Conservation (phyloP, 2,113 vertebrate genomes). For the Centropus bengalensis region DNA sequence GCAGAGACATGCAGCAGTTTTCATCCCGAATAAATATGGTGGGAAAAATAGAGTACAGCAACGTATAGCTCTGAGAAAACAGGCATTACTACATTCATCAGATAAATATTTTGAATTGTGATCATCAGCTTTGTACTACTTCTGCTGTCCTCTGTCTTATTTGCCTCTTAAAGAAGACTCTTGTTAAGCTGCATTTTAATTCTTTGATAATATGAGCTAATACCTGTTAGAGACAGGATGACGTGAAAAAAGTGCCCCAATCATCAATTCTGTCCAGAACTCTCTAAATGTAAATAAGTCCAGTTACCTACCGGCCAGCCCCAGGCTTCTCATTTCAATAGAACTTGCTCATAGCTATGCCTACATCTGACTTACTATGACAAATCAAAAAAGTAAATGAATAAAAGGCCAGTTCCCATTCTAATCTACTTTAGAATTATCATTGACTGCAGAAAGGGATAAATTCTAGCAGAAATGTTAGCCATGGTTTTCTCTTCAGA, state of each 20-base stretch:
- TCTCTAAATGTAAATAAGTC: neutral
- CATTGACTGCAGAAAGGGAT: neutral
- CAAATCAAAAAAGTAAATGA: neutral
- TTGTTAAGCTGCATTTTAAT: neutral
- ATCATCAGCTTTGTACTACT: neutral
- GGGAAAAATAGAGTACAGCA: neutral
- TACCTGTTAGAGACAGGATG: neutral
- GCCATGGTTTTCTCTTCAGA: neutral
- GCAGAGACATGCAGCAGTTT: neutral
- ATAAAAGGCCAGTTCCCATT: neutral
- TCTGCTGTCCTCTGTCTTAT: neutral
- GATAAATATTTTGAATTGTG: neutral
- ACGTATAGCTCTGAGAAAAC: fast-evolving
- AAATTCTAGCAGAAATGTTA: neutral
- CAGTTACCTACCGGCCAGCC: neutral
- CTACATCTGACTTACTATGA: neutral
- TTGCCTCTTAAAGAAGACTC: neutral
- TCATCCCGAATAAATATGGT: neutral
- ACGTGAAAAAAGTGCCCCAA: neutral
- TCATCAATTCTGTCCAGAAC: neutral
- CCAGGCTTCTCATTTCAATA: neutral
- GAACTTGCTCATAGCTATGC: neutral
- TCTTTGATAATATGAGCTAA: neutral
- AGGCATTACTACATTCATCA: neutral
- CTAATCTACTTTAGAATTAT: neutral